A percentile compares a stretch with the other conserved stretches of the same genome.
Conservation (phyloP, 2,113 vertebrate species). For the Dryoscopus gambensis region DNA sequence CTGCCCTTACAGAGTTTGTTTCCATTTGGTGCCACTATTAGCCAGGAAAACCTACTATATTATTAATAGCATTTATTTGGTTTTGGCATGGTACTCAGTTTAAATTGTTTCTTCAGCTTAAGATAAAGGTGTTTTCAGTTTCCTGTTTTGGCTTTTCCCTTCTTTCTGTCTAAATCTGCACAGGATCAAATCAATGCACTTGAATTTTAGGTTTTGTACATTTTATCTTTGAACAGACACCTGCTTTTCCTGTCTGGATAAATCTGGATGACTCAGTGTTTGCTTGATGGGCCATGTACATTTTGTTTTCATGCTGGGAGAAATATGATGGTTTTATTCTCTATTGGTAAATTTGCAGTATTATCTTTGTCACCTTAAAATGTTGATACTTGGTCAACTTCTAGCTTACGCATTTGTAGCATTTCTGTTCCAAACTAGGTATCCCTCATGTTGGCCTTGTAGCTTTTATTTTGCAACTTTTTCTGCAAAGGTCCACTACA, state of each 20-base stretch:
- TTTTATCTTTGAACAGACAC: background rate
- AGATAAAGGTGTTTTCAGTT: background rate
- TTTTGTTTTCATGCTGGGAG: background rate
- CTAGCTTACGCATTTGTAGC: background rate
- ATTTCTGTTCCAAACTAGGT: background rate
- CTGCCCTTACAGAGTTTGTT: background rate
- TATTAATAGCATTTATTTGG: background rate
- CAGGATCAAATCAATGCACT: background rate
- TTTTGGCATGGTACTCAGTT: background rate
- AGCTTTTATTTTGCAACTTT: background rate
- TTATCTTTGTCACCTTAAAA: background rate
- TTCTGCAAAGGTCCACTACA: background rate
- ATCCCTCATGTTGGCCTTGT: background rate
- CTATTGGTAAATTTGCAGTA: background rate
- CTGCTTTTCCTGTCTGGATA: background rate
- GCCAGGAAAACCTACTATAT: background rate
- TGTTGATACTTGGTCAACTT: background rate
- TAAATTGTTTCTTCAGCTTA: background rate
- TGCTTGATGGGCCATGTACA: background rate
- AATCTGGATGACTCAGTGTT: background rate
- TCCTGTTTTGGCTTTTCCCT: background rate
- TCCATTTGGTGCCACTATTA: background rate
- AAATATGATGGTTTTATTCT: background rate
- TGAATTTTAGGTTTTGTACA: background rate
- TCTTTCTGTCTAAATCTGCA: background rate